Base-by-base conservation (phyloP, 2,888 invertebrate species). In the Macrosoma leucophasiata region DNA sequence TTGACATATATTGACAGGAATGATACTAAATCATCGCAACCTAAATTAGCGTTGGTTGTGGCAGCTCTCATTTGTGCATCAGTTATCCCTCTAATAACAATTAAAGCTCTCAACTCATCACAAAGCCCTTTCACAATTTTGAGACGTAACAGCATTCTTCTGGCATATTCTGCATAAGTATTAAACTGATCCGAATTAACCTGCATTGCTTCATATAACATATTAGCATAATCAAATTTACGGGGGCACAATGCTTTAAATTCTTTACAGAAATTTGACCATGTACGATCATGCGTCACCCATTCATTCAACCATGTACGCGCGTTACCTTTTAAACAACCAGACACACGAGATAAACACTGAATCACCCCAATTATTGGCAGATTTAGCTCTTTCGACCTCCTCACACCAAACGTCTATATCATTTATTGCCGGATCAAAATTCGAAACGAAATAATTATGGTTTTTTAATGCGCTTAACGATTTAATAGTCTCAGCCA, bases 191-290 rank as follows among this genome's bases (percentile, higher is more conserved):
- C 34, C 6, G 34, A 34, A 14, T 17, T 17, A 8, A 28, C 23
- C 10, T 12, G 7, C 31, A 13, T 3, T 39, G 29, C 4, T 39
- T 36, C 3, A 29, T 24, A 2, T 48, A 20, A 1, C 46, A 45
- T 17, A 17, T 34, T 29, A 3, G 35, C 35, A 17, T 26, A 13
- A 13, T 43, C 30, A 1, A 42, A 14, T 21, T 50, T 47, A 5
- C 18, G 8, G 1, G 27, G 28, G n/a, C 39, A 37, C 24, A 48
- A 49, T 18, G 43, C 20, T 14, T 32, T 31, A n/a, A 31, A 32
- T 9, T 36, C 32, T 8, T 32, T 27, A 23, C 20, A 14, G 32
- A 36, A 36, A 49, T 46, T 36, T 44, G 39, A 34, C 42, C 41
- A 5, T 35, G 17, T 15, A 34, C 23, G 10, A 49, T 29, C 1